These are phyloP conservation scores for Drosophila leontia DNA, from an alignment of 1,140 invertebrate species.

Conservation along the genomic window DNA sequence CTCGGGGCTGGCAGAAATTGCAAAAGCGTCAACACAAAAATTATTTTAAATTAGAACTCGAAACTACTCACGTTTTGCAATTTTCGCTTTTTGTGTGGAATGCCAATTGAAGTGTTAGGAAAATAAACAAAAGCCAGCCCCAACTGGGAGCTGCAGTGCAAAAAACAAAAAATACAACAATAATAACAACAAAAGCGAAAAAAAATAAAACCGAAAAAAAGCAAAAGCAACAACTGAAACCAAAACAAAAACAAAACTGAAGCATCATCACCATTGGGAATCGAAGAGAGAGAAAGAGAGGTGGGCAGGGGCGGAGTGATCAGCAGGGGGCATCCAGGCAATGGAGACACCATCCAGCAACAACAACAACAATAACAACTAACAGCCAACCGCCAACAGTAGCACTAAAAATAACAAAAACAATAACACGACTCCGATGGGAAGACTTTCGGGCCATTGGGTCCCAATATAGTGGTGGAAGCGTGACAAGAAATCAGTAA, in stretches of 20 bases:
- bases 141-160: slow-evolving; percentile 66
- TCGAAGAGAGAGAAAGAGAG: slow-evolving; percentile 1
- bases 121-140: slow-evolving; percentile 75
- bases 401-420: slow-evolving; percentile 81
- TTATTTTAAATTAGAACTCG: slow-evolving; percentile 84
- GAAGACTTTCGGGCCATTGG: slow-evolving; percentile 35
- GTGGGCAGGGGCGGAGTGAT: slow-evolving; percentile 9
- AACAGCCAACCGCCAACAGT: slow-evolving; percentile 61
- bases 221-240: slow-evolving; percentile 28
- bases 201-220: slow-evolving; percentile 35
- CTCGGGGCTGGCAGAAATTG: slow-evolving; percentile 67
- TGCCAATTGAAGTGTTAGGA: slow-evolving; percentile 83
- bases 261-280: slow-evolving; percentile 74
- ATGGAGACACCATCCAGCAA: slow-evolving; percentile 43
- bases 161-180: slow-evolving; percentile 30
- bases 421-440: slow-evolving; percentile 74
- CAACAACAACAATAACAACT: slow-evolving; percentile 38
- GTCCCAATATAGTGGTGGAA: slow-evolving; percentile 41
- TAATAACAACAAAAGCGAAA: slow-evolving; percentile 11
- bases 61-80: slow-evolving; percentile 84
- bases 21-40: slow-evolving; percentile 84
- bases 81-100: slow-evolving; percentile 82
- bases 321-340: slow-evolving; percentile 43
- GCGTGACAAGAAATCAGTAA: slow-evolving; percentile 19
- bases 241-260: slow-evolving; percentile 67